phyloP scores from a whole-genome alignment of 53 echinoderm and acorn worm species.

The Antedon mediterranea region DNA sequence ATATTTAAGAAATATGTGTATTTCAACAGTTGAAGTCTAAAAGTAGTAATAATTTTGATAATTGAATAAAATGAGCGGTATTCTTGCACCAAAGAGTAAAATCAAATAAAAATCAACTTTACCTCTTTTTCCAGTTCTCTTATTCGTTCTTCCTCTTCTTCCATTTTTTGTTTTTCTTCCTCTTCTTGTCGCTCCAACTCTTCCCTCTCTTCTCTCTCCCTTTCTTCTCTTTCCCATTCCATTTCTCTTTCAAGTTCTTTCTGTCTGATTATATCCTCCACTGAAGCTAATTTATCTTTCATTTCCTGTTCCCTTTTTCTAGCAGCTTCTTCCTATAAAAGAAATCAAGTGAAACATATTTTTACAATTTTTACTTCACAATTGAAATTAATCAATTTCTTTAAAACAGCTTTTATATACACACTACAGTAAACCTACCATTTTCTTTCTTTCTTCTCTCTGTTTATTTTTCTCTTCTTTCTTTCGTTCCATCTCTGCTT shows the following conservation, averaged over 20 bases:
- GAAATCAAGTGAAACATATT: no score
- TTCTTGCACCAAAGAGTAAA: no score
- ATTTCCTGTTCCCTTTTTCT: slow-evolving; percentile 78
- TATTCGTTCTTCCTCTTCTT: slow-evolving; percentile 77
- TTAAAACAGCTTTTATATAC: no score
- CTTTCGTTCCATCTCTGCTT: slow-evolving; percentile 64
- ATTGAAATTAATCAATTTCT: neutral
- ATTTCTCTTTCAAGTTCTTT: slow-evolving; percentile 51
- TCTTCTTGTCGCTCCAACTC: slow-evolving; percentile 69
- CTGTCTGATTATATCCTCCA: slow-evolving; percentile 31
- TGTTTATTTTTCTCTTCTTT: slow-evolving; percentile 64
- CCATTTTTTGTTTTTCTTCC: slow-evolving; percentile 60
- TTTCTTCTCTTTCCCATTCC: slow-evolving; percentile 60
- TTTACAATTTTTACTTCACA: no score
- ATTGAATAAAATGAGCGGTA: no score
- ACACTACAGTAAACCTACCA: slow-evolving; percentile 24
- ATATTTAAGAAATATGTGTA: no score
- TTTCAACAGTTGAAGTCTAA: no score
- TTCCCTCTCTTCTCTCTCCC: slow-evolving; percentile 60
- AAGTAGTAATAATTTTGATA: no score
- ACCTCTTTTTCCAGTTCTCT: slow-evolving; percentile 79
- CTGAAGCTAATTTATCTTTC: slow-evolving; percentile 68
- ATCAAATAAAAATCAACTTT: neutral
- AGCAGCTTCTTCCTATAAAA: slow-evolving; percentile 71
- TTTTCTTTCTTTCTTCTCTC: slow-evolving; percentile 68